phyloP scores from a whole-genome alignment of 2,888 invertebrate species.

The Leptinotarsa rubiginosa region DNA sequence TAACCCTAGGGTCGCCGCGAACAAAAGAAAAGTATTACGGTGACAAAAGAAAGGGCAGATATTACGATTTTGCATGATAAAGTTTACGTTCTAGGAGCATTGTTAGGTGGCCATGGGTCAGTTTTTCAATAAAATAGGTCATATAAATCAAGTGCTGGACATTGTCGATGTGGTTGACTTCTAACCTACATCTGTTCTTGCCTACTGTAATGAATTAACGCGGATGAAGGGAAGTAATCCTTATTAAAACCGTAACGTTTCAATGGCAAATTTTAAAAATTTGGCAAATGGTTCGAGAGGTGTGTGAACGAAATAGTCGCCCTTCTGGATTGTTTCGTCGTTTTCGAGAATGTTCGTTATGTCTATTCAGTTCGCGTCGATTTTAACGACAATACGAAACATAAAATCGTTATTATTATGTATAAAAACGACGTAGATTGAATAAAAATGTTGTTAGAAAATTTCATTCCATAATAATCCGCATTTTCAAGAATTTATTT shows the following conservation, averaged over 20 bases:
- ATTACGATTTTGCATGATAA: slow-evolving; percentile 63
- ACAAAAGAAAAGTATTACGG: slow-evolving; percentile 57
- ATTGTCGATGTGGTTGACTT: slow-evolving; percentile 64
- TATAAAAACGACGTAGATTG: no score
- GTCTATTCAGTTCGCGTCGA: neutral
- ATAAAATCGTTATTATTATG: neutral
- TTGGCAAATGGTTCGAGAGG: slow-evolving; percentile 14
- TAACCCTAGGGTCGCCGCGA: slow-evolving; percentile 61
- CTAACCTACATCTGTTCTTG: slow-evolving; percentile 67
- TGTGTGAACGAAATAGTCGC: neutral
- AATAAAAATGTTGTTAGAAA: no score
- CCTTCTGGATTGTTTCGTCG: neutral
- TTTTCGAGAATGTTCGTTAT: neutral
- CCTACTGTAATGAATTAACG: slow-evolving; percentile 55
- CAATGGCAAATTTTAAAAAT: slow-evolving; percentile 25
- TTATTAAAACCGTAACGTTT: slow-evolving; percentile 26
- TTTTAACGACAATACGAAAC: neutral
- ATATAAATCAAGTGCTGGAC: slow-evolving; percentile 65
- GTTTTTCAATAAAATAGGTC: slow-evolving; percentile 61
- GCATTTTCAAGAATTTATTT: no score
- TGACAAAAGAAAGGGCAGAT: slow-evolving; percentile 58
- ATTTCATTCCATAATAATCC: no score
- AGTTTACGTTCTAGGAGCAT: slow-evolving; percentile 56
- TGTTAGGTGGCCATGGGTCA: slow-evolving; percentile 52
- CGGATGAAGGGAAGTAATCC: slow-evolving; percentile 27